phyloP scores from a whole-genome alignment of 2,113 vertebrate species.

The Brevimyrus niger region DNA sequence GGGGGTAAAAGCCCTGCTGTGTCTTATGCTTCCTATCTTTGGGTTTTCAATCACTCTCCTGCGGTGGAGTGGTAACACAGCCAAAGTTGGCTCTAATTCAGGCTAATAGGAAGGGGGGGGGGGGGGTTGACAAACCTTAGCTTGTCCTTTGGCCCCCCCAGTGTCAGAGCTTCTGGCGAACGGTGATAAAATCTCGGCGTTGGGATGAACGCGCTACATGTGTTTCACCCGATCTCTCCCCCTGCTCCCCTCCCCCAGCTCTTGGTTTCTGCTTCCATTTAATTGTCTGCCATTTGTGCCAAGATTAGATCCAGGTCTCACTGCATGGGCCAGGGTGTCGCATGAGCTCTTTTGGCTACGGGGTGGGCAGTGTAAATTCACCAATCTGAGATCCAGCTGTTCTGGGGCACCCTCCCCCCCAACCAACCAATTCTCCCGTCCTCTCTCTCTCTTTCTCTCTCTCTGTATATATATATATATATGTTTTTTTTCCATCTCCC shows the following conservation, averaged over 20 bases:
- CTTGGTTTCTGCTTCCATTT: not conserved
- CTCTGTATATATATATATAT: not conserved
- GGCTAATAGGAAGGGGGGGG: slow-evolving; percentile 60
- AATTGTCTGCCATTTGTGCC: not conserved
- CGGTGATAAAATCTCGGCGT: slow-evolving; percentile 53
- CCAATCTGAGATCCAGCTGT: not conserved
- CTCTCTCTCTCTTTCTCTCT: slow-evolving; percentile 8
- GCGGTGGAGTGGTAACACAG: slow-evolving; percentile 50
- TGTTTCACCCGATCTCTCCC: not conserved
- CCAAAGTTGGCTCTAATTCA: slow-evolving; percentile 58
- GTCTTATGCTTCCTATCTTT: slow-evolving; percentile 39
- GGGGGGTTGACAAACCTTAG: slow-evolving; percentile 62
- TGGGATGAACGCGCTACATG: not conserved
- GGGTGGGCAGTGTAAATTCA: not conserved
- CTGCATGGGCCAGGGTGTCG: not conserved
- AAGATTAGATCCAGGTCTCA: not conserved
- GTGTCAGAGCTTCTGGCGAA: slow-evolving; percentile 55
- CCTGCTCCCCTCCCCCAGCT: not conserved
- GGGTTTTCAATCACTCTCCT: slow-evolving; percentile 57
- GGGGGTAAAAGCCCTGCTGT: slow-evolving; percentile 35
- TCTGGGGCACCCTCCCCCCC: not conserved
- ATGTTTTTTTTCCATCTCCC: slow-evolving; percentile 10
- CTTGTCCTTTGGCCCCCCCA: slow-evolving; percentile 51
- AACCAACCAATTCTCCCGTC: not conserved
- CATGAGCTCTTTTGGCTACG: not conserved